phyloP scores from a whole-genome alignment of 2,797 vertebrate genomes.

The Chaunax sp. region DNA sequence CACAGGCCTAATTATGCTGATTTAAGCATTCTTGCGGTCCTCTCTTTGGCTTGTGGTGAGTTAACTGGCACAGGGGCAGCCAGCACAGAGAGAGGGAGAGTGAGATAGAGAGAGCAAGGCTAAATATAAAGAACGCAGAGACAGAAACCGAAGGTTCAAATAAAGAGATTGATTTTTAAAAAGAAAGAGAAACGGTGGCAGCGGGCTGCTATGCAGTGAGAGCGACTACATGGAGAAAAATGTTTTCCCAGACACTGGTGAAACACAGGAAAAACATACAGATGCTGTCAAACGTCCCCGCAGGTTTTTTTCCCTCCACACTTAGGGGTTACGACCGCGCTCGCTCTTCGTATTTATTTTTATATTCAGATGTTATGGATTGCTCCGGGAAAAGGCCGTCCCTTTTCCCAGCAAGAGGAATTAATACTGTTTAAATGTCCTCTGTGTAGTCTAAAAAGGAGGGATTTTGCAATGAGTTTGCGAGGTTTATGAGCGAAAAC shows the following conservation, averaged over 20 bases:
- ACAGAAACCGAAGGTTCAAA: conserved; percentile 33
- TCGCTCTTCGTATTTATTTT: conserved; percentile 80
- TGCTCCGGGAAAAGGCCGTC: conserved; percentile 79
- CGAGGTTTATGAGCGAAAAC: conserved; percentile 69
- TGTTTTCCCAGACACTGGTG: conserved; percentile 40
- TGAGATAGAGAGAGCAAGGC: conserved; percentile 20
- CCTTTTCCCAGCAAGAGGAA: conserved; percentile 80
- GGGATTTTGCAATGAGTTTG: conserved; percentile 60
- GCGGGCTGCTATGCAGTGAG: conserved; percentile 4
- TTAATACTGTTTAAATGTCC: conserved; percentile 79
- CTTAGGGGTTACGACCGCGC: conserved; percentile 62
- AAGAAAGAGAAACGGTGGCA: conserved; percentile 19
- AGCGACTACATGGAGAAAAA: conserved; percentile 23
- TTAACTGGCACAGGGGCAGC: conserved; percentile 78
- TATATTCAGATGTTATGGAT: conserved; percentile 84
- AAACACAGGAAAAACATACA: conserved; percentile 73
- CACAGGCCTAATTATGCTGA: conserved; percentile 83
- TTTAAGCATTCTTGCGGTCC: conserved; percentile 83
- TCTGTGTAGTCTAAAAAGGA: conserved; percentile 66
- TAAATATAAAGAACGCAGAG: conserved; percentile 50
- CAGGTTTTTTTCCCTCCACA: conserved; percentile 64
- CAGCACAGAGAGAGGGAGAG: conserved; percentile 60
- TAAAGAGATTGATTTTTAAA: conserved; percentile 18
- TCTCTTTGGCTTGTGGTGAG: conserved; percentile 82
- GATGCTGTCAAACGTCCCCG: conserved; percentile 61